Evolutionary conservation across 2,797 vertebrate genomes (phyloP), one percentile per base, ranked within the genome.

Genomic region (Ispidina lecontei): DNA sequence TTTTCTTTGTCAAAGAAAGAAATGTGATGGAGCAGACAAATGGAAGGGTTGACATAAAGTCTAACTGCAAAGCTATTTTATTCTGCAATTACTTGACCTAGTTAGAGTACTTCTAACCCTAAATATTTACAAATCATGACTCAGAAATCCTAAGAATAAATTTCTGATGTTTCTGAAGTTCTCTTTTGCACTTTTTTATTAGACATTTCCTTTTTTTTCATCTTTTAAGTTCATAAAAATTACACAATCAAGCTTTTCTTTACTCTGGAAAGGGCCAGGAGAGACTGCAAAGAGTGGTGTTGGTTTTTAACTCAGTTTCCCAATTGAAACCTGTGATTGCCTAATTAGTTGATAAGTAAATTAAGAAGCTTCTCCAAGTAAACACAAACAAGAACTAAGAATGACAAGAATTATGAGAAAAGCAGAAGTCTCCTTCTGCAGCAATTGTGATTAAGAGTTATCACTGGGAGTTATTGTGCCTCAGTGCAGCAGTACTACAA

Each of bases 21-120:
- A 69, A 76, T 54, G 22, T 78, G 75, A 89, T 62, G 25, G 63
- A 88, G 84, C 22, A 71, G 54, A 87, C 73, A 96, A 95, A 93
- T 92, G 88, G 94, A 84, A 33, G 51, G 35, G 82, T 94, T 93
- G 79, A 89, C 69, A 77, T 47, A 93, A 96, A 90, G 26, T 87
- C 17, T 78, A 86, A 90, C 58, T 84, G 31, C 89, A 89, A 90
- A 96, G 49, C 47, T 95, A 90, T 89, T 96, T 95, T 90, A 94
- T 94, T 92, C 65, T 86, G 94, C 70, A 91, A 94, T 94, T 95
- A 75, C 70, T 65, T 89, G 69, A 94, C 52, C 86, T 84, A 85
- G 51, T 71, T 94, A 63, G 10, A 46, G 43, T 52, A 58, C 28
- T 89, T 78, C 68, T 59, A 70, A 82, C 26, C 52, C 56, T 77